Evolutionary conservation across 2,888 invertebrate species (phyloP).

Genomic region (Steromphala cineraria): DNA sequence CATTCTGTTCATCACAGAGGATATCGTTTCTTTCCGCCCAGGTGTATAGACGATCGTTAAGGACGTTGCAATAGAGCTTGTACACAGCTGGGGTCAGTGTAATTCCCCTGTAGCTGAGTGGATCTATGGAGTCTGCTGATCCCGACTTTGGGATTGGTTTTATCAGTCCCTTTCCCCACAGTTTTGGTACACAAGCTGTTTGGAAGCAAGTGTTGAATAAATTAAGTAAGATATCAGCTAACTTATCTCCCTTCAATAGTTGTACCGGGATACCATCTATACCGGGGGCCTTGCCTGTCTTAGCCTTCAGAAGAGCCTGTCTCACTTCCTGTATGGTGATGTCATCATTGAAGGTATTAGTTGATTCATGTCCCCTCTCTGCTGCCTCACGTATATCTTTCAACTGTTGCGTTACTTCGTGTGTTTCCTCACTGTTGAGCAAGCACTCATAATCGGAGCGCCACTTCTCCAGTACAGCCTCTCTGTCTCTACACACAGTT

Average conservation of each 20-base stretch:
- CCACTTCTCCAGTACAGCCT: neutral
- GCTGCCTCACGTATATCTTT: no score
- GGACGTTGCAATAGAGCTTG: no score
- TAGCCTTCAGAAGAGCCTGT: neutral
- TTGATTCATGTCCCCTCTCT: neutral
- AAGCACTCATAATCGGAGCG: neutral
- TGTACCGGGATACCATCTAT: neutral
- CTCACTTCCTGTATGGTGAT: neutral
- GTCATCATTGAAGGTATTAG: neutral
- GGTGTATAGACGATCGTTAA: no score
- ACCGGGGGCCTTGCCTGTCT: neutral
- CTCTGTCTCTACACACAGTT: neutral
- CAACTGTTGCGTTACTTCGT: neutral
- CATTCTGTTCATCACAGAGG: no score
- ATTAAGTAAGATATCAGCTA: neutral
- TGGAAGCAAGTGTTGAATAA: neutral
- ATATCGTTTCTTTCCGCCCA: no score
- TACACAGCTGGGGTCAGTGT: neutral
- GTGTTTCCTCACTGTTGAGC: neutral
- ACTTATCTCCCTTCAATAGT: neutral
- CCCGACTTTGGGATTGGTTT: neutral
- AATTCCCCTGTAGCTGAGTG: neutral
- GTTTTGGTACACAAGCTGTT: neutral
- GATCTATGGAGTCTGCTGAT: neutral
- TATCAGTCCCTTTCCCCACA: neutral